phyloP scores from a whole-genome alignment of 2,888 invertebrate genomes.

The Hypolimnas misippus region DNA sequence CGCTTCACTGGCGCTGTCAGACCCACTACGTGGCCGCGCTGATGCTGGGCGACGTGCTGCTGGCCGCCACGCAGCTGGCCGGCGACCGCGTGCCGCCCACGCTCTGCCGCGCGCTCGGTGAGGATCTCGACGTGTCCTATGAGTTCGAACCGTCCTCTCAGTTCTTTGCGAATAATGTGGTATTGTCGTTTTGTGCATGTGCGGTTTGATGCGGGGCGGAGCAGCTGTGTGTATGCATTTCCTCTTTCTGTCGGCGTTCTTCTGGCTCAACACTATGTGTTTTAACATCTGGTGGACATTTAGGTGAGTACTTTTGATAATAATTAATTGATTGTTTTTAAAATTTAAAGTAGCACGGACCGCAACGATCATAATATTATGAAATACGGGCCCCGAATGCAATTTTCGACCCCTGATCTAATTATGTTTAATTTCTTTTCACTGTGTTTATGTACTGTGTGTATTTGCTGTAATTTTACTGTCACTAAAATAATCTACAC shows the following conservation, averaged over 20 bases:
- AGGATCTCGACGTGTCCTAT: conserved; percentile 57
- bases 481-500: no score
- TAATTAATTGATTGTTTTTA: no score
- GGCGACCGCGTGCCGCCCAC: conserved; percentile 84
- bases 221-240: conserved; percentile 93
- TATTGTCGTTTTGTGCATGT: conserved; percentile 44
- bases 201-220: conserved; percentile 54
- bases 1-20: conserved; percentile 94
- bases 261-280: conserved; percentile 97
- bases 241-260: conserved; percentile 94
- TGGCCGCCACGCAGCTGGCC: conserved; percentile 90
- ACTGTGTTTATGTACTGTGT: no score
- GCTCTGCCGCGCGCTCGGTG: conserved; percentile 88
- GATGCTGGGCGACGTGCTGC: conserved; percentile 90
- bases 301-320: conserved; percentile 84
- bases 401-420: no score
- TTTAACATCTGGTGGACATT: conserved; percentile 98
- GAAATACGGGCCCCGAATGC: no score
- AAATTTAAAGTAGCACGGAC: no score
- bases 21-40: conserved; percentile 94
- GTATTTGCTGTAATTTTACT: no score
- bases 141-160: not conserved
- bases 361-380: no score
- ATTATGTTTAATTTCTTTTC: no score
- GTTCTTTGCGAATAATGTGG: conserved; percentile 50